These are phyloP conservation scores for Lacerta agilis DNA, from an alignment of 2,797 vertebrate genomes.

Conservation along the genomic window DNA sequence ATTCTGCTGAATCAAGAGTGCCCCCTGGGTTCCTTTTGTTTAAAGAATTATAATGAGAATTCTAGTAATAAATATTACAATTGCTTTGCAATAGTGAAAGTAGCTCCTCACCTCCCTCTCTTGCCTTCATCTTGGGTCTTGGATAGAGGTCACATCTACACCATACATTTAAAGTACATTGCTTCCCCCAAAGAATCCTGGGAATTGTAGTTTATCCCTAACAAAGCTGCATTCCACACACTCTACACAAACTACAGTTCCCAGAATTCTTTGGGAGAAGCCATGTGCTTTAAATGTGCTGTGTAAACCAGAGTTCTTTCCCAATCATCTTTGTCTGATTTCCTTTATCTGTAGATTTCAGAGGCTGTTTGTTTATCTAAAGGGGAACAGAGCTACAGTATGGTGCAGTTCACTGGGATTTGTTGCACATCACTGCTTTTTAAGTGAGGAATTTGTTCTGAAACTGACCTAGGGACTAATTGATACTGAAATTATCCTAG, in stretches of 20 bases:
- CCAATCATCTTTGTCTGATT: not conserved
- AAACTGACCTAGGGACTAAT: too few species aligned
- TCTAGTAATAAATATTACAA: not conserved
- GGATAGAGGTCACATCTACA: not conserved
- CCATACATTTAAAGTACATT: too few species aligned
- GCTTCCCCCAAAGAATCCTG: too few species aligned
- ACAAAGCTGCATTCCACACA: too few species aligned
- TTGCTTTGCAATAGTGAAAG: not conserved
- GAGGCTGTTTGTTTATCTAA: not conserved
- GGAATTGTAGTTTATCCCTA: too few species aligned
- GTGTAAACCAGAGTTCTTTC: too few species aligned
- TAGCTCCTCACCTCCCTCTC: not conserved
- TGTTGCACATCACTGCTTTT: not conserved
- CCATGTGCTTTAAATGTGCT: too few species aligned
- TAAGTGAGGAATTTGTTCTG: not conserved
- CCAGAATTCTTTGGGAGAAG: too few species aligned
- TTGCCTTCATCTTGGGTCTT: not conserved
- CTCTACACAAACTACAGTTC: too few species aligned
- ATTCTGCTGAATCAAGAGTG: conserved; percentile 18
- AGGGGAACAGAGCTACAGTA: not conserved
- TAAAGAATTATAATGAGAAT: not conserved
- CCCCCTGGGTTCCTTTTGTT: conserved; percentile 19
- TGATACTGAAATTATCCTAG: too few species aligned
- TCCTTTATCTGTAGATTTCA: not conserved
- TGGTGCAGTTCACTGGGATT: not conserved